phyloP scores from a whole-genome alignment of 2,888 invertebrate species.

The Gisinianus flammeolus region DNA sequence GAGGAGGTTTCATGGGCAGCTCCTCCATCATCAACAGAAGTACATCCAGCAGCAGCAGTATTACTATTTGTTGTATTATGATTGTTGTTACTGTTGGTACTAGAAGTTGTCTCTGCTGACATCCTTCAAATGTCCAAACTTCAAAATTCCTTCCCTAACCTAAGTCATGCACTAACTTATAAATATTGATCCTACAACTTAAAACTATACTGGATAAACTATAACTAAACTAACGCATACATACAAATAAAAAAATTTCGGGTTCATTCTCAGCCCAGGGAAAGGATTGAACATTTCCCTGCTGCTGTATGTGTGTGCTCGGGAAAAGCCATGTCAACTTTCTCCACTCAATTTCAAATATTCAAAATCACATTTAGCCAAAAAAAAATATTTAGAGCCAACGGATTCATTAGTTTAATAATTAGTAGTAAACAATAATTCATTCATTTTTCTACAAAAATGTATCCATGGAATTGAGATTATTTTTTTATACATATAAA shows the following conservation, averaged over 20 bases:
- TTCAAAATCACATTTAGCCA: too few relatives aligned
- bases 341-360: too few relatives aligned
- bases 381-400: too few relatives aligned
- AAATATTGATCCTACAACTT: background rate
- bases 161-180: background rate
- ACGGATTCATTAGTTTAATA: too few relatives aligned
- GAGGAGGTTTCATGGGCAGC: background rate
- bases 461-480: too few relatives aligned
- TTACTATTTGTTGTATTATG: too few relatives aligned
- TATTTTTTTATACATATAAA: too few relatives aligned
- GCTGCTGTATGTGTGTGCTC: too few relatives aligned
- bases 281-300: too few relatives aligned
- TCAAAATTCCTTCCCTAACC: constrained; percentile 27
- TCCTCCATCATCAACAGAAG: constrained; percentile 2
- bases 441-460: too few relatives aligned
- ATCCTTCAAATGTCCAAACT: constrained; percentile 20
- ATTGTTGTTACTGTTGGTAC: background rate
- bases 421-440: too few relatives aligned
- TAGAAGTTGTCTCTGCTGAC: constrained; percentile 27
- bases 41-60: background rate
- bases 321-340: too few relatives aligned
- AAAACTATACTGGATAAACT: background rate
- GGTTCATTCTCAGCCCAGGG: background rate
- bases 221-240: background rate
- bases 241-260: constrained; percentile 10